Base-by-base conservation (phyloP, 2,113 vertebrate species). In the Poeciliopsis occidentalis region DNA sequence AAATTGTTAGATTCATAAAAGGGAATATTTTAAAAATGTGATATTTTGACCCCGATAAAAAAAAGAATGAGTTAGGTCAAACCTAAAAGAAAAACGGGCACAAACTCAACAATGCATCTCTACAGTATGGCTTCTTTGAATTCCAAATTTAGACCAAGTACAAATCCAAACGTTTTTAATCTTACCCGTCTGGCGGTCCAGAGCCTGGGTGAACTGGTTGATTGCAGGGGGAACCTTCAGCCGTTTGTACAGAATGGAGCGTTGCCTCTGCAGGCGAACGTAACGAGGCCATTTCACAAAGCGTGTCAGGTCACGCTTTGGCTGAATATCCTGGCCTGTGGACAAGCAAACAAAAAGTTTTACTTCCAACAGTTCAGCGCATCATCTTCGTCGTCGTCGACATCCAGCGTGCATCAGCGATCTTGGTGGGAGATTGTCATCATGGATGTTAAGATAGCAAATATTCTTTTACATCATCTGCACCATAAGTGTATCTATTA, bases 311-410 rank as follows among this genome's bases (percentile, higher is more conserved):
- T 99, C 98, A 81, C 98, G 94, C 85, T 98, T 99, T 0, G 98
- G 98, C 92, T 99, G 98, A 91, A 99, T 98, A 87, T 99, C 98
- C 96, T 99, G 98, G 88, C 98, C 98, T 99, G n/a, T n/a, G n/a
- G n/a, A n/a, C n/a, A n/a, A n/a, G n/a, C n/a, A n/a, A n/a, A n/a
- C n/a, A n/a, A n/a, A n/a, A n/a, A n/a, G n/a, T n/a, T n/a, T n/a
- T n/a, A n/a, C n/a, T n/a, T n/a, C n/a, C n/a, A n/a, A n/a, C n/a
- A n/a, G n/a, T n/a, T n/a, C n/a, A n/a, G n/a, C n/a, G n/a, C n/a
- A n/a, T n/a, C n/a, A n/a, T n/a, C n/a, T n/a, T n/a, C n/a, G n/a
- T n/a, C n/a, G n/a, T n/a, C n/a, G n/a, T n/a, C n/a, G n/a, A n/a
- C n/a, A n/a, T 8, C 0, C 3, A 0, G 8, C 24, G 93, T 92